Percentiles rank a stretch among this genome's conserved stretches.
Evolutionary conservation across 2,888 invertebrate genomes (phyloP).

Genomic region (Schizotus pectinicornis): DNA sequence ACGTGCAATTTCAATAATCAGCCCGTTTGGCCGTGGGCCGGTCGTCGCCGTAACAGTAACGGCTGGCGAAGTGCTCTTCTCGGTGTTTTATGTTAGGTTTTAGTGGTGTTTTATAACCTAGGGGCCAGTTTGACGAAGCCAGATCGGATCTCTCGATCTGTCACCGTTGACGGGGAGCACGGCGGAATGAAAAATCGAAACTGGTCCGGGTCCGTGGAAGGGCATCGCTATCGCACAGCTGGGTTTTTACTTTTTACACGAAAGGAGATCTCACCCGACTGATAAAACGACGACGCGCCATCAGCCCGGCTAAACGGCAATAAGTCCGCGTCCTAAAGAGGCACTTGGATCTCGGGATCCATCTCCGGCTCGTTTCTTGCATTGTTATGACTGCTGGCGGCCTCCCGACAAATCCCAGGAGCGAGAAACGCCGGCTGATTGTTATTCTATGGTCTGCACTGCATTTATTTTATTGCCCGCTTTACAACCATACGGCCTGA

Average conservation of each 20-base stretch:
- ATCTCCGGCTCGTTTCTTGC: slow-evolving; percentile 34
- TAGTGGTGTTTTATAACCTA: slow-evolving; percentile 44
- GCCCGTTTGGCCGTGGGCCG: slow-evolving; percentile 40
- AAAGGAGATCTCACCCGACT: slow-evolving; percentile 23
- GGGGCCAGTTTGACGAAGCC: slow-evolving; percentile 30
- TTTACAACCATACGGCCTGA: slow-evolving; percentile 45
- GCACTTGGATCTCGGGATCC: slow-evolving; percentile 30
- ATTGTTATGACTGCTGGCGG: slow-evolving; percentile 29
- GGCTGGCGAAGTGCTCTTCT: slow-evolving; percentile 41
- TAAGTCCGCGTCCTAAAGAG: slow-evolving; percentile 31
- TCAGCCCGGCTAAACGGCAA: slow-evolving; percentile 29
- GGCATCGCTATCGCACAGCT: too few relatives aligned
- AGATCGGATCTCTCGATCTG: slow-evolving; percentile 22
- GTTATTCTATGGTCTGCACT: slow-evolving; percentile 47
- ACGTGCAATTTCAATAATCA: slow-evolving; percentile 47
- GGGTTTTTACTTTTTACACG: slow-evolving; percentile 10
- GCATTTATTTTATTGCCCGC: slow-evolving; percentile 49
- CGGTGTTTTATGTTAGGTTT: slow-evolving; percentile 45
- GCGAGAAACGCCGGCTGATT: slow-evolving; percentile 39
- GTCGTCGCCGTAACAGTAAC: slow-evolving; percentile 38
- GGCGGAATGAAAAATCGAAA: slow-evolving; percentile 24
- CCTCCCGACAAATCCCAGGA: slow-evolving; percentile 1
- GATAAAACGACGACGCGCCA: slow-evolving; percentile 21
- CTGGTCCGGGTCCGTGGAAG: background rate
- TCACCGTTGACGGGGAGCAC: slow-evolving; percentile 18